Evolutionary conservation across 2,888 invertebrate species (phyloP), one percentile per base, ranked within the genome.

Genomic region (Polydrusus pterygomalis): DNA sequence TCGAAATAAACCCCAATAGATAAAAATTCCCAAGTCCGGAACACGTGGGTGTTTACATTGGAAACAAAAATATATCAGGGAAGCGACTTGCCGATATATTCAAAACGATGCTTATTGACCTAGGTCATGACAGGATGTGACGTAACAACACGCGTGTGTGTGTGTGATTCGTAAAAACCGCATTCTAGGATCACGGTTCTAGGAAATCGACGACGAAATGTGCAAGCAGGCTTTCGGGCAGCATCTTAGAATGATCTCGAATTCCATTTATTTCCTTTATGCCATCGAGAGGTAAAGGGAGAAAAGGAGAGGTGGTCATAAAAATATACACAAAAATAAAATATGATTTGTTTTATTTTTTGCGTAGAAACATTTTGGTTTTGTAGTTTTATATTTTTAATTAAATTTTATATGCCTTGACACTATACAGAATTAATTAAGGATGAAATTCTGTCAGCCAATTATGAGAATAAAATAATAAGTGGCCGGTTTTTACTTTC

Each of bases 111-210:
- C 77, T 72, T 72, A 75, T 81, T 82, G 82, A 81, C 81, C 82
- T 51, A 80, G 82, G 82, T 82, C 81, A 80, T 78, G 68, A 80
- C 81, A 80, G 82, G 82, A 82, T 81, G 78, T 82, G 81, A 82
- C 82, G 81, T 82, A 76, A 76, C 25, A 5, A 25, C 63, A 51
- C 63, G 67, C 70, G 71, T 64, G 45, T 25, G 17, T 71, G 25
- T 75, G 51, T 40, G 56, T 38, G 69, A 74, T 63, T 56, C 70
- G 51, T 68, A 54, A 60, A 60, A 62, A 62, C 60, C 67, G 62
- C 73, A 73, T 73, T 49, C 56, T 65, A 30, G 47, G 34, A 67
- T 58, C 51, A 54, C 67, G 60, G 60, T 58, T 74, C 69, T 74
- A 49, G 64, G 70, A 74, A 70, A 64, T 70, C 63, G 54, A 63